phyloP scores from a whole-genome alignment of 2,888 invertebrate species.

The Ommatoiulus sabulosus region DNA sequence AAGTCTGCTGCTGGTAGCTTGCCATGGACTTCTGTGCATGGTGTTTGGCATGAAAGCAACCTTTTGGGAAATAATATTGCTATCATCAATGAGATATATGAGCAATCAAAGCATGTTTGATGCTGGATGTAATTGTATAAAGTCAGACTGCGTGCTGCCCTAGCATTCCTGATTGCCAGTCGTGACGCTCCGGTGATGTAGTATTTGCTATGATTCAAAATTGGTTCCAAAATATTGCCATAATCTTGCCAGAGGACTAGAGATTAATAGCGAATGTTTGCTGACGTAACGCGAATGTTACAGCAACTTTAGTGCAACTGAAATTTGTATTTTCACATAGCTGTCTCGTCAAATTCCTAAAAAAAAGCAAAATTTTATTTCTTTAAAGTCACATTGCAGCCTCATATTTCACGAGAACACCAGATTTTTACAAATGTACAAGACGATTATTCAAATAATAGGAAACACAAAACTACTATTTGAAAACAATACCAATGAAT shows the following conservation, averaged over 20 bases:
- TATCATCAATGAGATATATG: constrained; percentile 41
- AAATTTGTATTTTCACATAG: neutral
- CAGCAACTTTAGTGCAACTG: too few relatives aligned
- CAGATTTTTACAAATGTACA: too few relatives aligned
- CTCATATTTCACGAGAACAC: too few relatives aligned
- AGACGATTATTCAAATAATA: too few relatives aligned
- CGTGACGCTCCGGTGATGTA: neutral
- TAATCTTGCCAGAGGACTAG: neutral
- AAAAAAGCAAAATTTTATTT: too few relatives aligned
- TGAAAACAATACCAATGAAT: too few relatives aligned
- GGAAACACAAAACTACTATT: too few relatives aligned
- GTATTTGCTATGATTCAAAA: neutral
- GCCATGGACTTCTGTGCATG: neutral
- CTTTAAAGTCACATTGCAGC: too few relatives aligned
- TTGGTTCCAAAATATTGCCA: neutral
- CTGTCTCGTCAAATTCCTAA: neutral
- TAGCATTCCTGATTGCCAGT: constrained; percentile 6
- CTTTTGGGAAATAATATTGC: constrained; percentile 47
- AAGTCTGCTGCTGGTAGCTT: neutral
- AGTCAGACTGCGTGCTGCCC: constrained; percentile 22
- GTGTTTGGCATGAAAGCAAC: constrained; percentile 14
- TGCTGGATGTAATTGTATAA: constrained; percentile 41
- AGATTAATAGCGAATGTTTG: neutral
- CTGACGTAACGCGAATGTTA: neutral
- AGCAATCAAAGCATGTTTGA: constrained; percentile 47